Conservation (phyloP, 2,113 vertebrate species). For the Neopipo cinnamomea region DNA sequence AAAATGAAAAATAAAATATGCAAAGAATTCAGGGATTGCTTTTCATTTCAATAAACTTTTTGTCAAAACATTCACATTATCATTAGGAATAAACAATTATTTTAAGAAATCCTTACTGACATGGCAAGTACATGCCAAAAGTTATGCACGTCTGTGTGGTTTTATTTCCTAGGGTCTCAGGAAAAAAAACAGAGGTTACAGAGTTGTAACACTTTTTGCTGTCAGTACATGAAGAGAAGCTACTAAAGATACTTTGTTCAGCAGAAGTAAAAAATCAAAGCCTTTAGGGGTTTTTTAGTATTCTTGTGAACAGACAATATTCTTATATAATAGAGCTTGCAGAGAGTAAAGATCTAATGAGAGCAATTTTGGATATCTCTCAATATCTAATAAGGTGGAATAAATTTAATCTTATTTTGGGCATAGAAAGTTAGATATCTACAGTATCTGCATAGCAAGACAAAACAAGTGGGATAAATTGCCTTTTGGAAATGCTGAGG, state of each 20-base stretch:
- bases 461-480: neutral
- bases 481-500: neutral
- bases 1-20: conserved; percentile 98
- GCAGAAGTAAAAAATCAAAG: neutral
- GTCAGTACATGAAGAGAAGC: neutral
- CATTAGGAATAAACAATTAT: neutral
- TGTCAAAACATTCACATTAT: neutral
- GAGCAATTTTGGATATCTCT: neutral
- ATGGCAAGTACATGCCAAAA: neutral
- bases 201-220: neutral
- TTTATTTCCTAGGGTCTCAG: neutral
- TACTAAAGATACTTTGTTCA: neutral
- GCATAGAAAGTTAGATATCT: neutral
- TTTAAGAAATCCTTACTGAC: neutral
- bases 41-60: conserved; percentile 55
- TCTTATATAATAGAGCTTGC: neutral
- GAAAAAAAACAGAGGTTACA: neutral
- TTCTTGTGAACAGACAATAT: neutral
- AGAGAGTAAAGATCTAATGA: neutral
- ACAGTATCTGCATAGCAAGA: neutral
- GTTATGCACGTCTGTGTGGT: neutral
- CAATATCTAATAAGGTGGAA: neutral
- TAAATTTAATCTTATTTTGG: neutral
- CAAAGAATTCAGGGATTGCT: conserved; percentile 91
- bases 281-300: neutral